phyloP scores from a whole-genome alignment of 2,888 invertebrate species.

The Drosophila subsilvestris region DNA sequence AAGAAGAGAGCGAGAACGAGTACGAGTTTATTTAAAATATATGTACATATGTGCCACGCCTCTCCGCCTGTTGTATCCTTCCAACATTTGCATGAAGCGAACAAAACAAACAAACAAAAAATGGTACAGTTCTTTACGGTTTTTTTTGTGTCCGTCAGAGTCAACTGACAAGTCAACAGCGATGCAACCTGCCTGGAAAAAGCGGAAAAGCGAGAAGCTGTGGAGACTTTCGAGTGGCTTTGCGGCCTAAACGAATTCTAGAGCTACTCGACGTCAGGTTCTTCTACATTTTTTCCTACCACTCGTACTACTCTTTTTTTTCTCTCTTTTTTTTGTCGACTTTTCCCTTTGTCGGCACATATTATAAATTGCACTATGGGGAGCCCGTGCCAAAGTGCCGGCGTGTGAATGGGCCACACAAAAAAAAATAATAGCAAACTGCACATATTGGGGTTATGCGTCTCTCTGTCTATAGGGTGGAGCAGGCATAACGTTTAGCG shows the following conservation, averaged over 20 bases:
- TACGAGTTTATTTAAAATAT: constrained; percentile 3
- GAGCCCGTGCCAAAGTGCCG: constrained; percentile 62
- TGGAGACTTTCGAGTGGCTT: constrained; percentile 34
- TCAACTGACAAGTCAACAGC: constrained; percentile 67
- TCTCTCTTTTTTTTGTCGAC: constrained; percentile 8
- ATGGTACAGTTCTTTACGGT: constrained; percentile 8
- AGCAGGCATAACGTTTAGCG: neutral
- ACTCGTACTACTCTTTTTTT: constrained; percentile 8
- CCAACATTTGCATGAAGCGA: constrained; percentile 56
- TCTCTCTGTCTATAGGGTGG: constrained; percentile 35
- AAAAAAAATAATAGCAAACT: constrained; percentile 13
- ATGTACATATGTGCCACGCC: constrained; percentile 51
- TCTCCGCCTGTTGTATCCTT: neutral
- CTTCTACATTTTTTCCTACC: constrained; percentile 15
- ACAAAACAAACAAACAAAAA: constrained; percentile 22
- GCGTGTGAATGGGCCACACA: constrained; percentile 67
- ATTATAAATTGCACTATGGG: constrained; percentile 74
- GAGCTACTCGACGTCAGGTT: constrained; percentile 41
- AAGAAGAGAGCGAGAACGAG: neutral
- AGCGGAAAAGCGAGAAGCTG: constrained; percentile 15
- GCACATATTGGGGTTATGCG: constrained; percentile 50
- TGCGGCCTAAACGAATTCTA: constrained; percentile 43
- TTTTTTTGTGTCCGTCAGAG: constrained; percentile 32
- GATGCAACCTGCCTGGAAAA: constrained; percentile 47
- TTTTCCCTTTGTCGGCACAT: constrained; percentile 50